phyloP scores from a whole-genome alignment of 2,797 vertebrate genomes.

The Pangasius sanitwongsei region DNA sequence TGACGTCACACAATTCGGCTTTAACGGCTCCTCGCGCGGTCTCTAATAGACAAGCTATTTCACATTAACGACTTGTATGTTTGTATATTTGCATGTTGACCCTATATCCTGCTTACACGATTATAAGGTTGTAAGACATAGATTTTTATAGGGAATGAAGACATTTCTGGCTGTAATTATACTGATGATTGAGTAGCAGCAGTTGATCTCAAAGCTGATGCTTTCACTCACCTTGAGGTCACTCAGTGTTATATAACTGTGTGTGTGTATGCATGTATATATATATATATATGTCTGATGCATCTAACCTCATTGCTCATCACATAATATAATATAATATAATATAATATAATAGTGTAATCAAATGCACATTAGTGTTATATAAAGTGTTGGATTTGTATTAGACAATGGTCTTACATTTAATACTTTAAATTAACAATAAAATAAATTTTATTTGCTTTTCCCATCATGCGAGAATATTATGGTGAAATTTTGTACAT shows the following conservation, averaged over 20 bases:
- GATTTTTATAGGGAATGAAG: neutral
- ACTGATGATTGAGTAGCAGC: neutral
- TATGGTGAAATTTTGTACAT: neutral
- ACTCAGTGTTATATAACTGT: neutral
- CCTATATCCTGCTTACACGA: too few relatives aligned
- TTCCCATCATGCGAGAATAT: neutral
- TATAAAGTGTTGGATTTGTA: neutral
- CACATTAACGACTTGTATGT: neutral
- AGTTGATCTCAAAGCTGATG: neutral
- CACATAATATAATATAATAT: neutral
- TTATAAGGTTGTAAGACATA: neutral
- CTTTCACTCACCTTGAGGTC: neutral
- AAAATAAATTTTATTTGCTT: neutral
- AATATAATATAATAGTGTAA: too few relatives aligned
- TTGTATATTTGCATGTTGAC: neutral
- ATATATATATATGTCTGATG: neutral
- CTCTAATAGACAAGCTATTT: neutral
- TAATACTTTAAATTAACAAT: neutral
- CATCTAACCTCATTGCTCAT: neutral
- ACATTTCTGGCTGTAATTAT: neutral
- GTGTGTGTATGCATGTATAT: too few relatives aligned
- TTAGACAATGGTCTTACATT: neutral
- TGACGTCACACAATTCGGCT: conserved; percentile 51
- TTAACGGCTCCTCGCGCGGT: neutral
- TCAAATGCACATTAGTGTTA: neutral